phyloP scores from a whole-genome alignment of 2,797 vertebrate species.

The Dromococcyx pavoninus region DNA sequence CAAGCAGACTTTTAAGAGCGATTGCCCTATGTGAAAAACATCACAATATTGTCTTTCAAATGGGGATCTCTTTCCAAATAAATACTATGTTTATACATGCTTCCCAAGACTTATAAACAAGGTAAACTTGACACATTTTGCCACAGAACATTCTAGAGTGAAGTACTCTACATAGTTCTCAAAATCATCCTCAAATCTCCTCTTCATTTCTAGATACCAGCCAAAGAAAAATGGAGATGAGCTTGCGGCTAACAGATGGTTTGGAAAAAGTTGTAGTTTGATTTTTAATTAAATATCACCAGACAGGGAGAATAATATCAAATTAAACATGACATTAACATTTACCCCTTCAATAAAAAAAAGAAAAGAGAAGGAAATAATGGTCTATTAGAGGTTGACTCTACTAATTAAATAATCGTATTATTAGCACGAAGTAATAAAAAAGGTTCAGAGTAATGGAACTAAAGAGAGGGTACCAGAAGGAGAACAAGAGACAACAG shows the following conservation, averaged over 20 bases:
- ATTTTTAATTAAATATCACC: conserved; percentile 27
- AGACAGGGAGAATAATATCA: conserved; percentile 17
- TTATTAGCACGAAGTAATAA: neutral
- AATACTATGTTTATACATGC: neutral
- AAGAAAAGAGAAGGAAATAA: neutral
- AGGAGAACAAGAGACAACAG: neutral
- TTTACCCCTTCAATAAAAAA: neutral
- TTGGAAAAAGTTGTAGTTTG: neutral
- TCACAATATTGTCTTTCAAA: neutral
- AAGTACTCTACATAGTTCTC: neutral
- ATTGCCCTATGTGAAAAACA: neutral
- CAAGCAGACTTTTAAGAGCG: neutral
- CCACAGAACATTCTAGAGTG: neutral
- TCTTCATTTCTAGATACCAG: neutral
- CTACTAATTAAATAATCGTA: conserved; percentile 18
- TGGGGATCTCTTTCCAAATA: neutral
- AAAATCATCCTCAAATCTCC: neutral
- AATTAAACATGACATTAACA: conserved; percentile 35
- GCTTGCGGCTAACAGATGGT: neutral
- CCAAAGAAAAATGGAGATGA: neutral
- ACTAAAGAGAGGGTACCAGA: neutral
- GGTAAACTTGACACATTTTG: neutral
- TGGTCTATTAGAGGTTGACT: neutral
- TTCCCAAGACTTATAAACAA: neutral
- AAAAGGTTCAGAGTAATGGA: neutral